A percentile compares a stretch with the other conserved stretches of the same genome.
phyloP scores from a whole-genome alignment of 1,140 invertebrate genomes.

The Drosophila kohkoa region DNA sequence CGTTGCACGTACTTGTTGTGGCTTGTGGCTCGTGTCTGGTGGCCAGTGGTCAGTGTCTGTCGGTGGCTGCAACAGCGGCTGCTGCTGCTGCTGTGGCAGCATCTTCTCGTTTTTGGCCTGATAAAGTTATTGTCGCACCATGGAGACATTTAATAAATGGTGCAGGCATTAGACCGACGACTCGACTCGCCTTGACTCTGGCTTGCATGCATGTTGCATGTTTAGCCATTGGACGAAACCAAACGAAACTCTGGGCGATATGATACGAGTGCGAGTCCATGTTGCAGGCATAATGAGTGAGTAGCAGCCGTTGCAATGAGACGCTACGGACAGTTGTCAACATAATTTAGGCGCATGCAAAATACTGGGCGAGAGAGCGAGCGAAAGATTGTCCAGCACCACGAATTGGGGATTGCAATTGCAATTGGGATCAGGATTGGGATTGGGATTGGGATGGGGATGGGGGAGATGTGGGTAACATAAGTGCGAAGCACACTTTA shows the following conservation, averaged over 20 bases:
- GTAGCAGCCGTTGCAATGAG: conserved; percentile 77
- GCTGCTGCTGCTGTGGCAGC: conserved; percentile 38
- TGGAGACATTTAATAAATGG: conserved; percentile 84
- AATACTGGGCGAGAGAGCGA: conserved; percentile 42
- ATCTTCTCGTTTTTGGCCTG: conserved; percentile 59
- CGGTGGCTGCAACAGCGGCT: conserved; percentile 29
- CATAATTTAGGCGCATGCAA: conserved; percentile 82
- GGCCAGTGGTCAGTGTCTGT: conserved; percentile 40
- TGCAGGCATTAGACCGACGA: conserved; percentile 77
- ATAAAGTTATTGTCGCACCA: conserved; percentile 84
- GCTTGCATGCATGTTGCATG: conserved; percentile 66
- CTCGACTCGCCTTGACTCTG: background rate
- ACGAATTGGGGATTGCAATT: conserved; percentile 1
- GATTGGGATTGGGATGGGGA: background rate
- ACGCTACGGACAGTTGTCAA: conserved; percentile 81
- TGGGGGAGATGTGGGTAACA: conserved; percentile 69
- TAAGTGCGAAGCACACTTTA: conserved; percentile 85
- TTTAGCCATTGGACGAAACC: conserved; percentile 44
- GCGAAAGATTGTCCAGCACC: conserved; percentile 35
- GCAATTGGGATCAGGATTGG: background rate
- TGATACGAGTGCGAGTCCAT: conserved; percentile 66
- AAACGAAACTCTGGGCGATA: conserved; percentile 54
- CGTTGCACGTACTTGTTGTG: conserved; percentile 6
- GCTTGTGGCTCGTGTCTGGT: conserved; percentile 42
- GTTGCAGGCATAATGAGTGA: conserved; percentile 77